Conservation (phyloP, 1,140 invertebrate genomes). For the Micrasema longulum region DNA sequence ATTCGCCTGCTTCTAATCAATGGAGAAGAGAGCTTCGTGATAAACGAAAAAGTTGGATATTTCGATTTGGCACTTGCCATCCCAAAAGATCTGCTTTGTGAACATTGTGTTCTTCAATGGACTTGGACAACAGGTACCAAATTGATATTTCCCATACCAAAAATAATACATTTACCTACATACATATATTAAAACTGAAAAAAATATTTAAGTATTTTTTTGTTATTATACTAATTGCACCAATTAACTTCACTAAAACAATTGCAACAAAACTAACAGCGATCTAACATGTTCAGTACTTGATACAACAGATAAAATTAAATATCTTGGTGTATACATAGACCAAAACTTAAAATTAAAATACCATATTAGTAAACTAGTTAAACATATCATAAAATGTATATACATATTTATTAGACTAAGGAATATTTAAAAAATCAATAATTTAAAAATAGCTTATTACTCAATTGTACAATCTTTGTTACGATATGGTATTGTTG, state of each 20-base stretch:
- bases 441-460: too few relatives aligned
- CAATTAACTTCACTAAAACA: not conserved
- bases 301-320: too few relatives aligned
- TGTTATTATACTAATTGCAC: not conserved
- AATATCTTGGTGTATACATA: too few relatives aligned
- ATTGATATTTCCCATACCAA: too few relatives aligned
- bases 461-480: too few relatives aligned
- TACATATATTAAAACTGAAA: not conserved
- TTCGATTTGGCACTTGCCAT: constrained; percentile 54
- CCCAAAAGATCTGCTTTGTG: constrained; percentile 63
- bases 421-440: too few relatives aligned
- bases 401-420: too few relatives aligned
- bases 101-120: constrained; percentile 74
- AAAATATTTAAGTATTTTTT: not conserved
- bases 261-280: not conserved
- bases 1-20: constrained; percentile 61
- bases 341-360: not conserved
- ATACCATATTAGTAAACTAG: not conserved
- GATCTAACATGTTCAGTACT: too few relatives aligned
- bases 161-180: too few relatives aligned
- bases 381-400: too few relatives aligned
- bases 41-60: constrained; percentile 25
- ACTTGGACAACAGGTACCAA: constrained; percentile 64
- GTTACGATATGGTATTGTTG: too few relatives aligned
- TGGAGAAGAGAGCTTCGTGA: constrained; percentile 55